These are phyloP conservation scores for Nipponacmea schrenckii DNA, from an alignment of 2,888 invertebrate species.

Conservation along the genomic window DNA sequence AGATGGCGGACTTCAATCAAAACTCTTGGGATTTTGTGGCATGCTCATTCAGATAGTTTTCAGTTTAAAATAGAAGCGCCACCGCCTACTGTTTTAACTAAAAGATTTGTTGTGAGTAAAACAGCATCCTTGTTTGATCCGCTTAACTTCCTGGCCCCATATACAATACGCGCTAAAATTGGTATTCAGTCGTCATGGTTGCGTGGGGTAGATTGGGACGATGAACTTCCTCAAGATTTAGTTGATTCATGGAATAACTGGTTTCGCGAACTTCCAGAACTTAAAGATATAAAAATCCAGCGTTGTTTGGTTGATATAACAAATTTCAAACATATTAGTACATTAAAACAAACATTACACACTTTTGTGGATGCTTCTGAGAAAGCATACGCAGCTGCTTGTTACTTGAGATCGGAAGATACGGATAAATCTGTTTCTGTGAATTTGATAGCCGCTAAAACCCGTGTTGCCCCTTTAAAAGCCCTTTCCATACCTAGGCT, in stretches of 20 bases:
- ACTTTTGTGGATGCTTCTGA: neutral
- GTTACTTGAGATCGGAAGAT: neutral
- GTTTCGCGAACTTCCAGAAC: neutral
- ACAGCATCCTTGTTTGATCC: neutral
- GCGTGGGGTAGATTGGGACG: neutral
- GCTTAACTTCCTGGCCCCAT: neutral
- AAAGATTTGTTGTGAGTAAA: slow-evolving; percentile 7
- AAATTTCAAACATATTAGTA: neutral
- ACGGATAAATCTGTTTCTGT: neutral
- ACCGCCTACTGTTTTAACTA: neutral
- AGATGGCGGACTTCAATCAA: neutral
- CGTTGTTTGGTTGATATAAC: neutral
- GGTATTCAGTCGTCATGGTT: neutral
- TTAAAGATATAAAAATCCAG: neutral
- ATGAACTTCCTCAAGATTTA: neutral
- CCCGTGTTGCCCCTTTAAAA: neutral
- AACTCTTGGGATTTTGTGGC: neutral
- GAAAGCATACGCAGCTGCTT: neutral
- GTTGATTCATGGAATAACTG: neutral
- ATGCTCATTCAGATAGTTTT: neutral
- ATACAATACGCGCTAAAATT: neutral
- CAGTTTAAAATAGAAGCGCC: neutral
- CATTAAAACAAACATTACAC: neutral
- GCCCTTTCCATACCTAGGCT: neutral
- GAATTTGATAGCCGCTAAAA: neutral